Conservation (phyloP, 2,113 vertebrate species). For the Pygoscelis antarcticus region DNA sequence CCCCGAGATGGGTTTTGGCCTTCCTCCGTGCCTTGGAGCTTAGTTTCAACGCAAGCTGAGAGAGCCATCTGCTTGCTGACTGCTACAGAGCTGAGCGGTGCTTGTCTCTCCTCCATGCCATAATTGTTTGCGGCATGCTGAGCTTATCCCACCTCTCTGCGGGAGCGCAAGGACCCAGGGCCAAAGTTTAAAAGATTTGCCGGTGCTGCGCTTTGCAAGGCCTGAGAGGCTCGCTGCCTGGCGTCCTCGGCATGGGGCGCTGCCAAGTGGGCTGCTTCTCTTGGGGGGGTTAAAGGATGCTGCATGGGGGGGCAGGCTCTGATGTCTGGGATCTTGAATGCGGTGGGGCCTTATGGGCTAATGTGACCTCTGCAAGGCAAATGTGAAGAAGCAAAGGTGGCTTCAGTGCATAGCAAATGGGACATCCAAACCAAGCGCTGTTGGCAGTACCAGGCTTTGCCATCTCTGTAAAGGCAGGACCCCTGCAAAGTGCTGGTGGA, state of each 20-base stretch:
- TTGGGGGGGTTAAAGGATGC: background rate
- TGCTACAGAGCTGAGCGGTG: background rate
- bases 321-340: background rate
- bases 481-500: background rate
- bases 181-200: background rate
- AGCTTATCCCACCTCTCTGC: background rate
- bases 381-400: background rate
- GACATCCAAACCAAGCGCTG: rapidly evolving
- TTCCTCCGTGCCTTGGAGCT: background rate
- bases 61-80: conserved; percentile 57
- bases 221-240: rapidly evolving
- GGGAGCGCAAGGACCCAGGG: background rate
- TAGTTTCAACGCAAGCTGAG: conserved; percentile 25
- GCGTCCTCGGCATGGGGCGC: rapidly evolving
- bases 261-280: background rate
- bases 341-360: background rate
- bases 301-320: background rate
- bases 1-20: background rate
- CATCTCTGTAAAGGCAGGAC: background rate
- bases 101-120: background rate
- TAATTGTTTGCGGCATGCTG: conserved; percentile 19
- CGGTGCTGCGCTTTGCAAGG: background rate
- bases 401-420: rapidly evolving
- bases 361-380: background rate
- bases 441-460: background rate